Base-by-base conservation (phyloP, 2,888 invertebrate genomes). In the Arge pagana region DNA sequence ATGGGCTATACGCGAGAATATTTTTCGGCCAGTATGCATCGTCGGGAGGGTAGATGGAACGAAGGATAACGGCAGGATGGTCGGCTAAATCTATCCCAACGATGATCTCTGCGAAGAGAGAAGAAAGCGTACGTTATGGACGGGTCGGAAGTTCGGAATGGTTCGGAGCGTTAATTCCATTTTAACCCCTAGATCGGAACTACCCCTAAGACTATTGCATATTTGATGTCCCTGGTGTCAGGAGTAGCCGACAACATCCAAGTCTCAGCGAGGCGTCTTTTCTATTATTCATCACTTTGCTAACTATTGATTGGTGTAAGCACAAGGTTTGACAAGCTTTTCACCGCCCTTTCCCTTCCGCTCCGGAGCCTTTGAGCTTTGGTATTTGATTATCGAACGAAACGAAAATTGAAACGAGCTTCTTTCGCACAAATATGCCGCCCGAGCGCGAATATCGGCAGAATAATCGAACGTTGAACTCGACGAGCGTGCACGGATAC, bases 191-290 rank as follows among this genome's bases (percentile, higher is more conserved):
- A 54, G 61, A 63, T 61, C 57, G 65, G 63, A 74, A 73, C 70
- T 71, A 70, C 68, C 69, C 67, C 72, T 66, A 71, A 74, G 68
- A 70, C 64, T 66, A 60, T 62, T 75, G 68, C 68, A 74, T 75
- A 74, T 72, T 75, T 74, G 65, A 74, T 71, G 67, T 56, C 48
- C 50, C 62, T 54, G 43, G 57, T 40, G 58, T 48, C 54, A 39
- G 45, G 45, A 49, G 45, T 45, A 45, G 33, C 45, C 45, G 45
- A 33, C 33, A 45, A 19, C 41, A 53, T 50, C 52, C 58, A 65
- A 58, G 62, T 67, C 64, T 35, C 58, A 54, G 61, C 64, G 65
- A 67, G 63, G 67, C 58, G 59, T 50, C 58, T 59, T 59, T 64
- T 72, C 62, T 66, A 71, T 72, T 68, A 71, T 72, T 71, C 61